Evolutionary conservation across 1,140 invertebrate genomes (phyloP).

Genomic region (Piezodorus guildinii): DNA sequence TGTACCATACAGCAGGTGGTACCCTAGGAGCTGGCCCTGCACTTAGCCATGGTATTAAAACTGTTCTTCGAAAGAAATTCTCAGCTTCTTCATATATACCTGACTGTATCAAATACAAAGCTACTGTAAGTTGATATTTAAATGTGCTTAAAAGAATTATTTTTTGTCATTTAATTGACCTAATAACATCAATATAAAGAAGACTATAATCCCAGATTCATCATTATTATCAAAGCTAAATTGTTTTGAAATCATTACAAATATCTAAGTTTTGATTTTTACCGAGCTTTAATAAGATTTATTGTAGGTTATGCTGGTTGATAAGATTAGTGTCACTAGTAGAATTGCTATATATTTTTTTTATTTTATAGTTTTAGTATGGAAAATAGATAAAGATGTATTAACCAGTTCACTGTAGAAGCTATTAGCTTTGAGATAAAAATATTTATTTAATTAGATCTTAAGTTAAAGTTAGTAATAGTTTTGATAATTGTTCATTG

Average conservation of each 20-base stretch:
- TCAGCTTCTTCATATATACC: slow-evolving; percentile 64
- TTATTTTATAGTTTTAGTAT: too few species aligned
- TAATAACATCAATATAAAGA: neutral
- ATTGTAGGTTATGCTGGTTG: too few species aligned
- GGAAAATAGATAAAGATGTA: too few species aligned
- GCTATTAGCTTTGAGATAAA: too few species aligned
- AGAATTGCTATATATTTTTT: too few species aligned
- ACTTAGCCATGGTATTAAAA: slow-evolving; percentile 47
- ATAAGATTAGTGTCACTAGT: too few species aligned
- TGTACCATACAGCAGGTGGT: slow-evolving; percentile 60
- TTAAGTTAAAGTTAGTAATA: too few species aligned
- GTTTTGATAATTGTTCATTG: too few species aligned
- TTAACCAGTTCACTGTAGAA: too few species aligned
- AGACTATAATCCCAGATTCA: neutral
- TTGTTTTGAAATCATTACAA: neutral
- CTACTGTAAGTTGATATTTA: slow-evolving; percentile 43
- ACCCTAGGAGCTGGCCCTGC: slow-evolving; percentile 47
- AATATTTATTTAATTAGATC: too few species aligned
- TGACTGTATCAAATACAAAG: slow-evolving; percentile 58
- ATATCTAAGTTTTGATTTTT: neutral
- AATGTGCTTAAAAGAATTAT: too few species aligned
- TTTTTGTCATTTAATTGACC: neutral
- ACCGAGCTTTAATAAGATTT: too few species aligned
- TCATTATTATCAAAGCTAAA: neutral
- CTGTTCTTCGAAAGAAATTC: slow-evolving; percentile 57